Evolutionary conservation across 2,888 invertebrate species (phyloP).

Genomic region (Hyposoter didymator): DNA sequence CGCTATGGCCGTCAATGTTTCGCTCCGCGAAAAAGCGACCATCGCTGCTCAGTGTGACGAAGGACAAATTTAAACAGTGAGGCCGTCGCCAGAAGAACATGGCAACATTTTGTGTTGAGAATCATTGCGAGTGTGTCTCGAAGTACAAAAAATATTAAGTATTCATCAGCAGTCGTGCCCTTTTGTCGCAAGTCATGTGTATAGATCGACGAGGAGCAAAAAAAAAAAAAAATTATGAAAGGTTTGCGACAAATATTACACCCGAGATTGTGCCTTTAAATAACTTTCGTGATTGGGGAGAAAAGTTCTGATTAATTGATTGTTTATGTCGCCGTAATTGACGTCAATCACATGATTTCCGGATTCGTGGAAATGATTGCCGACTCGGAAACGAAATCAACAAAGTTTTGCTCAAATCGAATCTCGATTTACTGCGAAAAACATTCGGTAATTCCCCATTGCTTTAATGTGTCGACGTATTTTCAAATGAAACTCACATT

Average conservation of each 20-base stretch:
- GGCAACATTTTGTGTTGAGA: constrained; percentile 12
- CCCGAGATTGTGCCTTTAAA: background rate
- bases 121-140: constrained; percentile 48
- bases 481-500: constrained; percentile 76
- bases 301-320: background rate
- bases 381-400: background rate
- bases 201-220: background rate
- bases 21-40: background rate
- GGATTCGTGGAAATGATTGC: background rate
- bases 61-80: constrained; percentile 62
- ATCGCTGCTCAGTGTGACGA: constrained; percentile 24
- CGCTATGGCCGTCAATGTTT: constrained; percentile 54
- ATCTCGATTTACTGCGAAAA: background rate
- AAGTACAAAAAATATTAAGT: constrained; percentile 15
- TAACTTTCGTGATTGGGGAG: background rate
- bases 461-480: background rate
- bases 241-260: background rate
- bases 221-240: background rate
- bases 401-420: background rate
- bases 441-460: background rate
- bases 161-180: constrained; percentile 25
- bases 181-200: background rate
- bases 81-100: constrained; percentile 17
- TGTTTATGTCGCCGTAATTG: background rate
- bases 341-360: background rate